These are phyloP conservation scores for Actias luna DNA, from an alignment of 2,888 invertebrate species.

Conservation along the genomic window DNA sequence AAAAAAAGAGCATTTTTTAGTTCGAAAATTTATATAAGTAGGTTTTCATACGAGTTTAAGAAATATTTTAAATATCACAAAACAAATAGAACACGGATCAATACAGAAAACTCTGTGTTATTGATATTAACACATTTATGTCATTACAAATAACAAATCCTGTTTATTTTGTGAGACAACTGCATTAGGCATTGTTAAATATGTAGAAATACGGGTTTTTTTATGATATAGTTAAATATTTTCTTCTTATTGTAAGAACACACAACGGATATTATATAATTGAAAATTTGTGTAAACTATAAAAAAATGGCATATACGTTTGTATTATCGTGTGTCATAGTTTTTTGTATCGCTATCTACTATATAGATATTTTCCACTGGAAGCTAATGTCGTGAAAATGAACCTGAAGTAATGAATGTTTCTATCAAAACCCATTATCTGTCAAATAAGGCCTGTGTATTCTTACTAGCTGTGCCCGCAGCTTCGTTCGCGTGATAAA, in stretches of 20 bases:
- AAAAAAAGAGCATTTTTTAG: no score
- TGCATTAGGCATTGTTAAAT: neutral
- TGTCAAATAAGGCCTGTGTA: no score
- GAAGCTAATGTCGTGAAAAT: no score
- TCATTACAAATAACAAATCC: neutral
- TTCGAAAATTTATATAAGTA: neutral
- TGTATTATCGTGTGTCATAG: no score
- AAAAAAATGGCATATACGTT: no score
- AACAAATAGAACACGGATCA: neutral
- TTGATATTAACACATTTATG: neutral
- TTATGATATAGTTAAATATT: neutral
- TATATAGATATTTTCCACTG: no score
- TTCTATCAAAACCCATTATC: no score
- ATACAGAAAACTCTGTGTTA: neutral
- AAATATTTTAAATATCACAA: neutral
- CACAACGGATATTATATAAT: neutral
- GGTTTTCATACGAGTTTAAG: neutral
- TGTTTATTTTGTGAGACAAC: neutral
- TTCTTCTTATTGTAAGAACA: neutral
- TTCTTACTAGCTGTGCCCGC: no score
- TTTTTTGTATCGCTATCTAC: no score
- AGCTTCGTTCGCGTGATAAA: no score
- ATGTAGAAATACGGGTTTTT: neutral
- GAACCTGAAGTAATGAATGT: no score
- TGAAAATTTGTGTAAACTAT: neutral